A percentile compares a stretch with the other conserved stretches of the same genome.
These are phyloP conservation scores for Scalopus aquaticus DNA, from an alignment of 2,113 vertebrate genomes.

Conservation along the genomic window DNA sequence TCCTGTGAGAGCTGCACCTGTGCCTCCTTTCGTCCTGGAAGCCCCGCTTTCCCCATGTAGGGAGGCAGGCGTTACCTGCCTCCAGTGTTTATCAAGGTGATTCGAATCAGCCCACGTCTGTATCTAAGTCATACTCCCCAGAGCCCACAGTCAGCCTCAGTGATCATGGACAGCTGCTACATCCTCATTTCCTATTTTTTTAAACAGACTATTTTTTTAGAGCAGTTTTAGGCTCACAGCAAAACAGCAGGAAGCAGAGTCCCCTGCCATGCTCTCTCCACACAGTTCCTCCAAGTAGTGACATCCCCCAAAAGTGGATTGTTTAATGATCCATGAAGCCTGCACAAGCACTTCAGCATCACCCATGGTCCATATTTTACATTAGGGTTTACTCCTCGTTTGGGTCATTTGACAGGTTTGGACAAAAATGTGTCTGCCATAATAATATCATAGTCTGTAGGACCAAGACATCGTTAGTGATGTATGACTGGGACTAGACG, in stretches of 20 bases:
- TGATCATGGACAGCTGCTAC: rapidly evolving
- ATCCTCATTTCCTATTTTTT: not conserved
- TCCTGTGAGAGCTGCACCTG: not conserved
- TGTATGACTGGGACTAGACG: too few species aligned
- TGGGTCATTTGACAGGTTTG: rapidly evolving
- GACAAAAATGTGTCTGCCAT: rapidly evolving
- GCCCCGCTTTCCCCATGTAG: rapidly evolving
- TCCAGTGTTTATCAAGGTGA: not conserved
- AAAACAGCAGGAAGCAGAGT: not conserved
- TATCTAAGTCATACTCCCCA: not conserved
- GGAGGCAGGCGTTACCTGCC: not conserved
- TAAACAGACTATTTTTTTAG: not conserved
- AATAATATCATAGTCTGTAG: not conserved
- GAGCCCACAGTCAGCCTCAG: not conserved
- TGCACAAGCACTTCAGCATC: rapidly evolving
- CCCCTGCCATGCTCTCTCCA: rapidly evolving
- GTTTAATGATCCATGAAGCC: rapidly evolving
- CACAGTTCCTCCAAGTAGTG: rapidly evolving
- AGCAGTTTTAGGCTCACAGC: not conserved
- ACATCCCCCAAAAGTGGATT: rapidly evolving
- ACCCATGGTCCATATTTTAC: not conserved
- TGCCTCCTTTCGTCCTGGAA: not conserved
- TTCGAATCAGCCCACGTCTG: not conserved
- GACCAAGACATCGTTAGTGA: too few species aligned
- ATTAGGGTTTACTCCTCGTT: rapidly evolving